Evolutionary conservation across 2,888 invertebrate species (phyloP), one percentile per base, ranked within the genome.

Genomic region (Oxyscelio sp.): DNA sequence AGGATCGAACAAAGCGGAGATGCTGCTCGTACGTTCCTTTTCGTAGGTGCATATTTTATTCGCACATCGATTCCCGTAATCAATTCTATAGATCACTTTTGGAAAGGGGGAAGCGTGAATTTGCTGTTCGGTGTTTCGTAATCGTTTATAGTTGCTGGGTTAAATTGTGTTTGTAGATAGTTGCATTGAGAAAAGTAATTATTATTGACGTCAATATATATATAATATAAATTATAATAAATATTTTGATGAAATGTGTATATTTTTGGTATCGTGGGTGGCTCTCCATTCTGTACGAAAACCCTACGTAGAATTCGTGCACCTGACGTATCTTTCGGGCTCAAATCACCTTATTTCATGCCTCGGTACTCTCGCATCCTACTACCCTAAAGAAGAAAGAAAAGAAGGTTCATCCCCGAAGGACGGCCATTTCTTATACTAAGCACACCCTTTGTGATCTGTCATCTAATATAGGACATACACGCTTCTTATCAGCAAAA

Each of bases 191-290:
- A n/a, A n/a, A n/a, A n/a, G n/a, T n/a, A n/a, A n/a, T n/a, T n/a
- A n/a, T n/a, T n/a, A n/a, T n/a, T n/a, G n/a, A n/a, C n/a, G n/a
- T n/a, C n/a, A n/a, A n/a, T n/a, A n/a, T n/a, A n/a, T n/a, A n/a
- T n/a, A n/a, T n/a, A n/a, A n/a, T n/a, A 85, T 83, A 91, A 90
- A 84, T 90, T 90, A 85, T 91, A 92, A 92, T 92, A 92, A 92
- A 92, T 89, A 92, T 92, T 92, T 91, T 90, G 92, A 90, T 92
- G 89, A 92, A 92, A 91, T 9, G 34, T 34, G 34, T 34, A 11
- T 6, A 34, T 34, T 34, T 9, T n/a, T n/a, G 34, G 34, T 34
- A 34, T 34, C 34, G 11, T 34, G 34, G 34, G 9, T 11, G 34
- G 4, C 48, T 34, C 61, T 50, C 61, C 52, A 77, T 78, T 54